Base-by-base conservation (phyloP, 1,140 invertebrate genomes). In the Anthonomus grandis region DNA sequence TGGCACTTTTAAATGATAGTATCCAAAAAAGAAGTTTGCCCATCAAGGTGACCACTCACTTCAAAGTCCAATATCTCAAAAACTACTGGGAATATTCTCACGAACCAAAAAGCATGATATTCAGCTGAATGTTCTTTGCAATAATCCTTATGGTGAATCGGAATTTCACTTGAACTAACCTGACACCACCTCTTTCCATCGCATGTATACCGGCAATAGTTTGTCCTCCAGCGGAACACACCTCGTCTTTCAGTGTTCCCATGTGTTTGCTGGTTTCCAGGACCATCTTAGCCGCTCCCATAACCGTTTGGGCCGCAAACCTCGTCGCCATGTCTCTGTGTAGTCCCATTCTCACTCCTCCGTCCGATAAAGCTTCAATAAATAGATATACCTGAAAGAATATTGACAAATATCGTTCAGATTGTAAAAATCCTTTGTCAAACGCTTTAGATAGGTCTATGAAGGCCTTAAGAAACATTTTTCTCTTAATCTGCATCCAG, bases 211-310 rank as follows among this genome's bases (percentile, higher is more conserved):
- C 96, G 59, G 85, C 81, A 51, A 98, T 97, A 4, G 95, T 95
- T 5, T 90, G 87, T 3, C 95, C 95, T 19, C 87, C 93, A 9
- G 95, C 90, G 1, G 93, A 97, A 70, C 93, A 96, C 4, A 98
- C 94, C 67, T 93, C 89, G 74, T 96, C 93, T 69, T 93, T 94
- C 41, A 96, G 75, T n/a, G 84, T 78, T 1, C 85, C 91, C 24
- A 91, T 91, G 79, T 95, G 92, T 73, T 86, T 86, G 4, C 83
- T 85, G 15, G 84, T 85, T 60, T 92, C 78, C 9, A 94, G 65
- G 12, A 97, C 89, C 84, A 97, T 95, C 77, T 91, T 86, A n/a
- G 91, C 91, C 52, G 93, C 89, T 19, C 95, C 95, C 53, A 91
- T 70, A 17, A 89, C 71, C 18, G 85, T 89, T 75, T 95, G 90